Evolutionary conservation across 2,888 invertebrate species (phyloP), one percentile per base, ranked within the genome.

Genomic region (Macrosoma leucophasiata): DNA sequence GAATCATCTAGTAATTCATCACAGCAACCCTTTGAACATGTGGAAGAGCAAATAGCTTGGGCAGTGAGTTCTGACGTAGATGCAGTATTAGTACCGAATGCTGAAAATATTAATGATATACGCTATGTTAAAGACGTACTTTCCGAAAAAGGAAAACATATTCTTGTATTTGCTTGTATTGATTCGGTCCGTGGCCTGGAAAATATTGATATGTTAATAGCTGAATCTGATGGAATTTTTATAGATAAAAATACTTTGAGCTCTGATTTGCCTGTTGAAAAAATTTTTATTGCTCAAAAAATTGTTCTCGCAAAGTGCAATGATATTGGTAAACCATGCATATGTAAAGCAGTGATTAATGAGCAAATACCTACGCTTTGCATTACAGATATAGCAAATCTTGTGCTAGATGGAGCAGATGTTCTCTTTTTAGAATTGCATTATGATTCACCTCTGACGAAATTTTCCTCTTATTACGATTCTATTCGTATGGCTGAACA

Each of bases 401-500:
- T 95, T 7, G 90, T 97, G 22, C 78, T 96, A 12, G 96, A 97
- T 71, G 96, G 96, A 3, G 92, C 91, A 21, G 96, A 96, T 69
- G 95, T 95, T 52, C 89, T 96, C 30, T 87, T 88, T 72, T 90
- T 96, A 87, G 85, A 97, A 61, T 88, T 82, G 13, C 67, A 78
- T 46, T 82, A 77, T 41, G 73, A 79, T 53, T 76, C 78, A 6
- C 81, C 81, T 0, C 45, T 79, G 19, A 71, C 65, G 31, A 82
- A 75, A 46, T 50, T 67, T 41, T 51, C 68, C 3, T 60, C 66
- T 3, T 50, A 57, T n/a, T 64, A 57, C 41, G 79, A 81, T 39
- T 43, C 67, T 2, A 53, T 76, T 7, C 69, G 68, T 34, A 78
- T 77, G 73, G 79, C 82, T 7, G 82, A 95, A 43, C 90, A 93